Conservation (phyloP, 2,797 vertebrate genomes). For the Phalloptychus januarius region DNA sequence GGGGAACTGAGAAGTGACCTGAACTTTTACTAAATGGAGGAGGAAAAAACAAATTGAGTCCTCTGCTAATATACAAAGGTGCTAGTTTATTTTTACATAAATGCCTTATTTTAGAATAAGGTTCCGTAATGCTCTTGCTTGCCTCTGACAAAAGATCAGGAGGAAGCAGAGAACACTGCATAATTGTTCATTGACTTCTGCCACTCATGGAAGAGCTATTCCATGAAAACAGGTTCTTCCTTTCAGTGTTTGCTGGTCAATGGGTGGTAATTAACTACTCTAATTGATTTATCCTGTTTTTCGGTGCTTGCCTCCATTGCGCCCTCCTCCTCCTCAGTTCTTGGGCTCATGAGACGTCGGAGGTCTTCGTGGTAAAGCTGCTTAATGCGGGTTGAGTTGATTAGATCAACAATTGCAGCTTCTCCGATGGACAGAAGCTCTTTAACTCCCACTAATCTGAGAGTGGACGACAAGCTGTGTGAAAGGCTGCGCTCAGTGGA, state of each 20-base stretch:
- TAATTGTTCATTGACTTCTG: background rate
- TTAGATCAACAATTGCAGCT: constrained; percentile 77
- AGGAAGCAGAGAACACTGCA: background rate
- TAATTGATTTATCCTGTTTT: constrained; percentile 70
- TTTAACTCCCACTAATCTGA: constrained; percentile 72
- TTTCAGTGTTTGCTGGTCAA: constrained; percentile 32
- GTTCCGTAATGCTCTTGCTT: background rate
- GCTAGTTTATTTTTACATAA: background rate
- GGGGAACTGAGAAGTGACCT: constrained; percentile 1
- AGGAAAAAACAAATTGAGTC: background rate
- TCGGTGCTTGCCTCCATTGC: constrained; percentile 24
- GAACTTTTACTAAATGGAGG: constrained; percentile 2
- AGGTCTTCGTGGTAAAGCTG: constrained; percentile 70
- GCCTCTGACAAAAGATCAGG: background rate
- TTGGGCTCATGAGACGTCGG: constrained; percentile 53
- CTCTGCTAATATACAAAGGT: constrained; percentile 5
- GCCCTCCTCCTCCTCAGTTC: constrained; percentile 25
- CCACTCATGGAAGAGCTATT: constrained; percentile 4
- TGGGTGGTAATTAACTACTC: constrained; percentile 53
- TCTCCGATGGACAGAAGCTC: constrained; percentile 67
- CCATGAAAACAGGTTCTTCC: constrained; percentile 18
- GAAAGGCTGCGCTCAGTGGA: constrained; percentile 19
- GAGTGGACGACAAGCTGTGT: constrained; percentile 40
- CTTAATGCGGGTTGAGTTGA: constrained; percentile 79
- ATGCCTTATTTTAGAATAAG: background rate